A percentile compares a stretch with the other conserved stretches of the same genome.
These are phyloP conservation scores for Cetonia aurata DNA, from an alignment of 2,888 invertebrate genomes.

Conservation along the genomic window DNA sequence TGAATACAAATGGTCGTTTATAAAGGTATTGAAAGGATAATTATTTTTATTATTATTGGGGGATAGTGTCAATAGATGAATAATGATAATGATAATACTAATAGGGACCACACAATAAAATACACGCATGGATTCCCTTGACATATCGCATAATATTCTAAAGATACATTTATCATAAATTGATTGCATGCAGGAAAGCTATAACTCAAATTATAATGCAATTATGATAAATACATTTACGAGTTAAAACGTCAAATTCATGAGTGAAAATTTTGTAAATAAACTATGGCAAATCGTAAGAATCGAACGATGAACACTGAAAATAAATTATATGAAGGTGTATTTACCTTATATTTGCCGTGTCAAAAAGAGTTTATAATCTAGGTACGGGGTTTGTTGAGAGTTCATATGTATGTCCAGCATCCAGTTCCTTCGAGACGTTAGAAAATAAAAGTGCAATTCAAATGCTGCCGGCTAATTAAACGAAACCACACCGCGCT, in stretches of 20 bases:
- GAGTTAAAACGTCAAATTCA: not conserved
- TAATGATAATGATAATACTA: slow-evolving; percentile 8
- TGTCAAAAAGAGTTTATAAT: slow-evolving; percentile 40
- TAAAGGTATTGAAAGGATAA: too few species aligned
- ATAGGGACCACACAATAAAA: slow-evolving; percentile 1
- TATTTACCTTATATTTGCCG: slow-evolving; percentile 48
- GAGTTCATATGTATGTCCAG: slow-evolving; percentile 50
- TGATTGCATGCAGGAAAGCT: too few species aligned
- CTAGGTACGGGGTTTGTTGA: slow-evolving; percentile 38
- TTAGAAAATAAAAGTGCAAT: slow-evolving; percentile 39
- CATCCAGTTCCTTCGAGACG: slow-evolving; percentile 45
- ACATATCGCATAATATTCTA: not conserved
- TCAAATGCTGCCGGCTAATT: slow-evolving; percentile 35
- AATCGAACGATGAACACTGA: not conserved
- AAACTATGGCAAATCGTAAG: not conserved
- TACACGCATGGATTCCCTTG: not conserved
- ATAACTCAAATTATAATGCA: too few species aligned
- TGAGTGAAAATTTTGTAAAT: not conserved
- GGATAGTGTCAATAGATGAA: not conserved
- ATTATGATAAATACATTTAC: too few species aligned
- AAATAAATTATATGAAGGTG: not conserved
- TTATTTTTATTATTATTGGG: not conserved
- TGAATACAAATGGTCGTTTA: too few species aligned
- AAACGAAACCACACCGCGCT: slow-evolving; percentile 19
- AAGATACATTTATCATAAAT: too few species aligned